Evolutionary conservation across 2,888 invertebrate species (phyloP).

Genomic region (Balanococcus diminutus): DNA sequence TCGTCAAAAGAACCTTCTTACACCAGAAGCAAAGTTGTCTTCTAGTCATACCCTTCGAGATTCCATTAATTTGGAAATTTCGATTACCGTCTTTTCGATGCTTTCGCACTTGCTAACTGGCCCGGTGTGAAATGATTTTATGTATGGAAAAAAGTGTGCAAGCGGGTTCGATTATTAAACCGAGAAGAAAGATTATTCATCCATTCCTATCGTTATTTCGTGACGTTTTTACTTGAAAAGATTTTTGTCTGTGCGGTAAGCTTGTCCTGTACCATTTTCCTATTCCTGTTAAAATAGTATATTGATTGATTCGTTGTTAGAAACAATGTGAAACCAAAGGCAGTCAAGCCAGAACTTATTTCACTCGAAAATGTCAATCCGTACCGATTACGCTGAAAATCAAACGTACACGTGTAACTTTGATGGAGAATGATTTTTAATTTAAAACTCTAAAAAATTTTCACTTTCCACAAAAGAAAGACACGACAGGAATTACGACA

Average conservation of each 20-base stretch:
- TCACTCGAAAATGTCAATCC: neutral
- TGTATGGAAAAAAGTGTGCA: neutral
- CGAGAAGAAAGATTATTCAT: conserved; percentile 15
- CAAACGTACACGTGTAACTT: neutral
- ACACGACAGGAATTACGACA: too few species aligned
- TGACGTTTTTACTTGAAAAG: conserved; percentile 30
- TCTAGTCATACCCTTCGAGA: neutral
- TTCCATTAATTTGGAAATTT: neutral
- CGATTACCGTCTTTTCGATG: neutral
- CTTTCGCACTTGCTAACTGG: neutral
- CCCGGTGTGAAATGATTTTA: neutral
- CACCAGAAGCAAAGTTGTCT: neutral
- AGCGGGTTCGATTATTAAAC: conserved; percentile 11
- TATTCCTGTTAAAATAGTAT: conserved; percentile 15
- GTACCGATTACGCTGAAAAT: neutral
- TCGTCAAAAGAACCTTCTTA: neutral
- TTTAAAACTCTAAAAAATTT: neutral
- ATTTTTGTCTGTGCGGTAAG: conserved; percentile 8
- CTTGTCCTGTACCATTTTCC: conserved; percentile 33
- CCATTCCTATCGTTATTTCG: conserved; percentile 10
- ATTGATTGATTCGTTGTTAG: conserved; percentile 29
- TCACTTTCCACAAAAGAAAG: too few species aligned
- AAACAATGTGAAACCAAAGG: neutral
- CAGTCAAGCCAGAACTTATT: too few species aligned
- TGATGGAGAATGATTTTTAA: neutral